Evolutionary conservation across 2,113 vertebrate genomes (phyloP).

Genomic region (Chloroceryle aenea): DNA sequence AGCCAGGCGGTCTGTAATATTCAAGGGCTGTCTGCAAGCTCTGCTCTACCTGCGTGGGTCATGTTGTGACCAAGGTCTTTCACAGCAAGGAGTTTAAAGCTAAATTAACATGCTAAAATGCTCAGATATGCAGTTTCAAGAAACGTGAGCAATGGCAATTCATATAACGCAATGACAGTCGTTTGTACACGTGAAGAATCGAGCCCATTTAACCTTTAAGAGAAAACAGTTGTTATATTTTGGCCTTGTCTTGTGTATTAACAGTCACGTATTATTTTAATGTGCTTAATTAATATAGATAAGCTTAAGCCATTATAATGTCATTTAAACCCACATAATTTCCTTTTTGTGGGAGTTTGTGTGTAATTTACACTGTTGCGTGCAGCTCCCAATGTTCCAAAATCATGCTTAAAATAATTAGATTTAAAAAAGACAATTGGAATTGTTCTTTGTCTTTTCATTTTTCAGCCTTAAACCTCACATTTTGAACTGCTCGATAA

Average conservation of each 20-base stretch:
- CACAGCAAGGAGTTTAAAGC: neutral
- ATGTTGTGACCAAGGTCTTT: accelerated
- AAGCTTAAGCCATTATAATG: neutral
- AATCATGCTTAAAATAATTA: conserved; percentile 36
- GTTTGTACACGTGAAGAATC: neutral
- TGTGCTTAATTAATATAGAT: conserved; percentile 30
- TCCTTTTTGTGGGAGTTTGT: neutral
- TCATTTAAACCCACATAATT: neutral
- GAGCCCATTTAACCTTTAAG: conserved; percentile 18
- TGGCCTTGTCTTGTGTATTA: neutral
- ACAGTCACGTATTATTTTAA: conserved; percentile 6
- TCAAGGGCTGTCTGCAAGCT: neutral
- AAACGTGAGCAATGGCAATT: neutral
- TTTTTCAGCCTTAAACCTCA: conserved; percentile 22
- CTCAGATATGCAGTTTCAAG: neutral
- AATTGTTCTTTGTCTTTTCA: conserved; percentile 45
- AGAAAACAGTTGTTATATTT: conserved; percentile 9
- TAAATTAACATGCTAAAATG: neutral
- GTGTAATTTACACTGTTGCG: neutral
- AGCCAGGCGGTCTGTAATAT: neutral
- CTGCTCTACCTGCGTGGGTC: neutral
- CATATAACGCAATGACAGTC: neutral
- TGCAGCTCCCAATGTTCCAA: neutral
- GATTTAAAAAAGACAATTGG: conserved; percentile 40
- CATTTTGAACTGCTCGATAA: neutral